Conservation (phyloP, 2,888 invertebrate genomes). For the Agrypnus murinus region DNA sequence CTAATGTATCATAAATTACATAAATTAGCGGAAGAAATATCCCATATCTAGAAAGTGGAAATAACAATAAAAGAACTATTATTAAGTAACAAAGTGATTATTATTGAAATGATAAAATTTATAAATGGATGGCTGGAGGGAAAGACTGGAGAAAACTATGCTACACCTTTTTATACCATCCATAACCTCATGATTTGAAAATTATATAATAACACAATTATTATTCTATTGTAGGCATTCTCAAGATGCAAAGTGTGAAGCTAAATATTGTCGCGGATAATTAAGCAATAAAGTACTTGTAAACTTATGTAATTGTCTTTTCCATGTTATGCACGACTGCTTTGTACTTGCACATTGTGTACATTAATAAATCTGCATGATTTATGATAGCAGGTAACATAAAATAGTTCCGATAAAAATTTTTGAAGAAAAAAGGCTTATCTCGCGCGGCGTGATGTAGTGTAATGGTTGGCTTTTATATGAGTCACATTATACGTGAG, state of each 20-base stretch:
- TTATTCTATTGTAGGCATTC: background rate
- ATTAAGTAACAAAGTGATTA: too few relatives aligned
- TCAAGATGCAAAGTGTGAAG: slow-evolving; percentile 21
- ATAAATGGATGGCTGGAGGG: too few relatives aligned
- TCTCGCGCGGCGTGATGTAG: slow-evolving; percentile 27
- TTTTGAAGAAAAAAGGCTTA: slow-evolving; percentile 36
- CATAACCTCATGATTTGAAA: too few relatives aligned
- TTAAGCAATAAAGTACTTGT: slow-evolving; percentile 44
- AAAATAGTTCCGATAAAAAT: slow-evolving; percentile 40
- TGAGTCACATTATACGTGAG: slow-evolving; percentile 30
- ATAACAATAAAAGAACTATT: background rate
- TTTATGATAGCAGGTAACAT: slow-evolving; percentile 38
- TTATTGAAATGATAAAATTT: too few relatives aligned
- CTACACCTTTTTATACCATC: too few relatives aligned
- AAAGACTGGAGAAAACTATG: too few relatives aligned
- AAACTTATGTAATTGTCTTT: slow-evolving; percentile 46
- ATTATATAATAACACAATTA: too few relatives aligned
- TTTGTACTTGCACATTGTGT: slow-evolving; percentile 32
- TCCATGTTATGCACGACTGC: slow-evolving; percentile 38
- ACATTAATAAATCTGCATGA: slow-evolving; percentile 41
- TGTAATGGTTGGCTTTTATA: slow-evolving; percentile 33
- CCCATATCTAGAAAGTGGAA: slow-evolving; percentile 9
- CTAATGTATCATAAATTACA: background rate
- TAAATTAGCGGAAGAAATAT: slow-evolving; percentile 9
- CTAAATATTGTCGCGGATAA: slow-evolving; percentile 34